Base-by-base conservation (phyloP, 2,888 invertebrate species). In the Nezara viridula region DNA sequence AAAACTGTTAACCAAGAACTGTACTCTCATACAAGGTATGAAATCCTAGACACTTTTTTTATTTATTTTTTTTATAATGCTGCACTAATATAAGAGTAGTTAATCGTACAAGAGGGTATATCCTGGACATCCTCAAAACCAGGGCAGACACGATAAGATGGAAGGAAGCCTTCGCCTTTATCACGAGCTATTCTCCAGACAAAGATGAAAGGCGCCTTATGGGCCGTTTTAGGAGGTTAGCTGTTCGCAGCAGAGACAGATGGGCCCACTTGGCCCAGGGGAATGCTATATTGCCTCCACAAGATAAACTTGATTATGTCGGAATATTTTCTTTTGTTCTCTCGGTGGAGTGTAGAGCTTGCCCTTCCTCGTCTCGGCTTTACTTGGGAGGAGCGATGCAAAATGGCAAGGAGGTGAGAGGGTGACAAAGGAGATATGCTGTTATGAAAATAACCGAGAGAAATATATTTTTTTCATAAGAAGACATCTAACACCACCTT, bases 261-360 rank as follows among this genome's bases (percentile, higher is more conserved):
- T 60, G 60, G 60, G 27, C 9, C 55, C 60, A 60, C 60, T 60
- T 32, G 27, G 2, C 27, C 16, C n/a, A 14, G 14, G 14, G 14
- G 60, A 27, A 60, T 60, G 60, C 27, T 60, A 60, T 60, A 60
- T 60, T 60, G 60, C 60, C 27, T 27, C 60, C 27, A 60, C 5
- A 32, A 60, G 60, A 60, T 60, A 60, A 60, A 60, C 60, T 60
- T 60, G 60, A 60, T 60, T 60, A 60, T 60, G 27, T 60, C 60
- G 16, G 27, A 60, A 60, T 27, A 60, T 60, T 60, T 60, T 60
- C 60, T 60, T 60, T 60, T 60, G 60, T 60, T 60, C 27, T 27
- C 27, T 60, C 27, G 10, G 14, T 27, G 16, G 27, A 60, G 27
- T 60, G 60, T 60, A 60, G 27, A 60, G 60, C 27, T 60, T 27